Evolutionary conservation across 2,888 invertebrate species (phyloP).

Genomic region (Yponomeuta malinellus): DNA sequence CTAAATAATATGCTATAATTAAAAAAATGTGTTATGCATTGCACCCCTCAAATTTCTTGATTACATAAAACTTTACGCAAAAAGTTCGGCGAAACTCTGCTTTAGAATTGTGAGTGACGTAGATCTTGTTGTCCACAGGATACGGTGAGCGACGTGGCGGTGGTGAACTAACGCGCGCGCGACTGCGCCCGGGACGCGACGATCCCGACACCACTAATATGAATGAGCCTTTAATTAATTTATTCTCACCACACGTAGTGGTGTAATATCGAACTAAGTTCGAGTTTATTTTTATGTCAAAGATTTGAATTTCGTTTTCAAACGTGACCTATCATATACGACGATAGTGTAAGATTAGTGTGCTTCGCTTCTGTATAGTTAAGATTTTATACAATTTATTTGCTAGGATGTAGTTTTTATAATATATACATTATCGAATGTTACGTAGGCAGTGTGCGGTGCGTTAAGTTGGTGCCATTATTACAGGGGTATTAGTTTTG

Average conservation of each 20-base stretch:
- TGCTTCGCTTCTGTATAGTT: conserved; percentile 74
- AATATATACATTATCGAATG: conserved; percentile 67
- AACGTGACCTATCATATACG: conserved; percentile 61
- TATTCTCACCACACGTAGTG: conserved; percentile 59
- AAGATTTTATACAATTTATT: conserved; percentile 73
- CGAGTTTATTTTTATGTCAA: conserved; percentile 49
- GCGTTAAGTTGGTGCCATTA: conserved; percentile 76
- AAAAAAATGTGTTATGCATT: too few species aligned
- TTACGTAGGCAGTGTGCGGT: conserved; percentile 75
- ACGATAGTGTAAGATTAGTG: conserved; percentile 73
- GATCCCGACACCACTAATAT: conserved; percentile 11
- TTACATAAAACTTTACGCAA: too few species aligned
- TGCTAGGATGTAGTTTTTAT: conserved; percentile 67
- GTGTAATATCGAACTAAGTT: conserved; percentile 69
- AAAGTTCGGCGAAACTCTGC: too few species aligned
- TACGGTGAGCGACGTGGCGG: conserved; percentile 48
- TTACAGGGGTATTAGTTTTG: conserved; percentile 72
- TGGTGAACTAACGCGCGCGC: conserved; percentile 43
- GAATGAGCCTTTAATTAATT: conserved; percentile 66
- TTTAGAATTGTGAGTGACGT: neutral
- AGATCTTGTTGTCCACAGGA: conserved; percentile 26
- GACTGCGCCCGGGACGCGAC: conserved; percentile 22
- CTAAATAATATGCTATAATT: too few species aligned
- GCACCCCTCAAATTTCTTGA: too few species aligned
- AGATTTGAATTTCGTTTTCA: conserved; percentile 60